Evolutionary conservation across 2,113 vertebrate genomes (phyloP).

Genomic region (Hippolais icterina): DNA sequence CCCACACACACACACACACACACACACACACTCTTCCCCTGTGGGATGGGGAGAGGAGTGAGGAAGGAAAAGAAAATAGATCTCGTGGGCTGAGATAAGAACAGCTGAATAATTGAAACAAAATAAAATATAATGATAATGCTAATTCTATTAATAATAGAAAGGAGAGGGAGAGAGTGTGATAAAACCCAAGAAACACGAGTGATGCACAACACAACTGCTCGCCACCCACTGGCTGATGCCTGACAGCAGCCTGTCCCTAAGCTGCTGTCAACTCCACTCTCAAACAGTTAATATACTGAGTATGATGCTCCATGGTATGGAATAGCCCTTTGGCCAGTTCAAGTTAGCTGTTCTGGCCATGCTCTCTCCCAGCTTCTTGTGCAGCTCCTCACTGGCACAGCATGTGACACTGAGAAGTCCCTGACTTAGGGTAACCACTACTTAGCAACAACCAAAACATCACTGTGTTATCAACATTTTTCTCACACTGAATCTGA

Average conservation of each 20-base stretch:
- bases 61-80: background rate
- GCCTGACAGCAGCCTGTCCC: background rate
- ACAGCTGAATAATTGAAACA: background rate
- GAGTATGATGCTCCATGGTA: background rate
- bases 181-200: background rate
- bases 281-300: background rate
- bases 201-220: background rate
- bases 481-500: background rate
- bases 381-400: background rate
- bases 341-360: background rate
- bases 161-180: background rate
- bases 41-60: background rate
- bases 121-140: background rate
- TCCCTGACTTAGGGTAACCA: background rate
- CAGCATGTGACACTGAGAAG: background rate
- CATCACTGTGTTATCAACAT: background rate
- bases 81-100: background rate
- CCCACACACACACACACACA: background rate
- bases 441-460: background rate
- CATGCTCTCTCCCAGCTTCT: background rate
- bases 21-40: background rate
- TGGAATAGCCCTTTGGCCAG: background rate
- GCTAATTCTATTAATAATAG: background rate
- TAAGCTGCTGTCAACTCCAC: background rate
- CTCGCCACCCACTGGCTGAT: background rate